phyloP scores from a whole-genome alignment of 2,888 invertebrate species.

The Bugula neritina region DNA sequence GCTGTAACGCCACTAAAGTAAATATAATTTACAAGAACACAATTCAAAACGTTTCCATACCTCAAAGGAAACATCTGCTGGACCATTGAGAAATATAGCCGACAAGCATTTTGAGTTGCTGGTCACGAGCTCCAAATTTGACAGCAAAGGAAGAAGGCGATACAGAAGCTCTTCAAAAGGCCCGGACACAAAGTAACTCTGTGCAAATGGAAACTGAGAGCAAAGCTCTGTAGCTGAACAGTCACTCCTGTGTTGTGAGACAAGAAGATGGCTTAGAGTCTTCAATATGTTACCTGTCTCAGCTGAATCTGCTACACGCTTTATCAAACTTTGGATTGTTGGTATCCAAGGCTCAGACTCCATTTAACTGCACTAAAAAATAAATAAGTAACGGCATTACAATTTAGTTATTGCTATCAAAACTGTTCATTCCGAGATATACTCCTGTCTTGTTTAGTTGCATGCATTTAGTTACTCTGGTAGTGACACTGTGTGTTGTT shows the following conservation, averaged over 20 bases:
- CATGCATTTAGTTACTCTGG: too few relatives aligned
- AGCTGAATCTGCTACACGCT: background rate
- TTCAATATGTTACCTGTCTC: background rate
- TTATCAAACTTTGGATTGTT: background rate
- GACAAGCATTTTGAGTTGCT: background rate
- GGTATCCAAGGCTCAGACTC: background rate
- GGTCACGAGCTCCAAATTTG: background rate
- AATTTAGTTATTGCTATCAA: too few relatives aligned
- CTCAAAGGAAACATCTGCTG: conserved; percentile 16
- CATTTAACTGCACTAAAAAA: conserved; percentile 2
- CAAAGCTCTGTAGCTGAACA: background rate
- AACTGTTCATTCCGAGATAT: too few relatives aligned
- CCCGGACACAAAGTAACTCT: background rate
- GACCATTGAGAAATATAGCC: background rate
- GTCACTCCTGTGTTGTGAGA: background rate
- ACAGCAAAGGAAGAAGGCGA: background rate
- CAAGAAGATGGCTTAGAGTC: background rate
- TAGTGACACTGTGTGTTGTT: too few relatives aligned
- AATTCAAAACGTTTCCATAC: too few relatives aligned
- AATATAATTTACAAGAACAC: too few relatives aligned
- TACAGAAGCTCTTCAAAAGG: conserved; percentile 2
- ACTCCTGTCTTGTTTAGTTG: too few relatives aligned
- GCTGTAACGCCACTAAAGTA: too few relatives aligned
- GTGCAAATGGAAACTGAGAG: background rate
- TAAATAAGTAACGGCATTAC: too few relatives aligned